Conservation (phyloP, 2,888 invertebrate species). For the Xylophagus ater region DNA sequence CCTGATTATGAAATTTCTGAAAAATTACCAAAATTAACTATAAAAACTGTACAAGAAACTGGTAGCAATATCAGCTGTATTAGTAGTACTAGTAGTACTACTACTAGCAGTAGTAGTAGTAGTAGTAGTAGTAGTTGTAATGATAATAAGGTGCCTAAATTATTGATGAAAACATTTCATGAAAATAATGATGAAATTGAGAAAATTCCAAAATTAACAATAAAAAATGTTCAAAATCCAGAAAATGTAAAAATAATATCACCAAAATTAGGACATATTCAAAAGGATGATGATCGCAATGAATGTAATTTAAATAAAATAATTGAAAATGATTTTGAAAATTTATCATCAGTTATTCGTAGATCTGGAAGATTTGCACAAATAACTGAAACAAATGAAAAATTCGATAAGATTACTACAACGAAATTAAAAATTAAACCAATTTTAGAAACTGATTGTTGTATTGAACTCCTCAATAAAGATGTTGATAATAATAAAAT, state of each 20-base stretch:
- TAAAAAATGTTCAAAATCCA: constrained; percentile 44
- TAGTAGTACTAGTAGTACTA: no score
- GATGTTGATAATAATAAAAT: neutral
- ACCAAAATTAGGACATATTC: constrained; percentile 7
- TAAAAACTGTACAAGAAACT: constrained; percentile 38
- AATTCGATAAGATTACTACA: constrained; percentile 29
- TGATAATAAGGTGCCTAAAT: constrained; percentile 13
- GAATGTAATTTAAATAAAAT: no score
- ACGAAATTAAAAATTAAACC: constrained; percentile 13
- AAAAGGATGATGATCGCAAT: constrained; percentile 9
- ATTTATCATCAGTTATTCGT: no score
- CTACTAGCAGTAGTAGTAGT: no score
- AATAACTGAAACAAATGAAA: no score
- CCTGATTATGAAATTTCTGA: neutral
- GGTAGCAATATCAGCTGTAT: no score
- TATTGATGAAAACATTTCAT: constrained; percentile 38
- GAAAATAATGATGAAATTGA: constrained; percentile 43
- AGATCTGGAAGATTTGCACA: no score
- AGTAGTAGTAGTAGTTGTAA: constrained; percentile 10
- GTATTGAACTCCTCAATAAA: neutral
- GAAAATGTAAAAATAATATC: constrained; percentile 4
- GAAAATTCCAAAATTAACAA: constrained; percentile 42
- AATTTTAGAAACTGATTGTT: neutral
- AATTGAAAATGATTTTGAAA: no score
- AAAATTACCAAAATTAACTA: constrained; percentile 35